These are phyloP conservation scores for Erebia palarica DNA, from an alignment of 2,888 invertebrate species.

Conservation along the genomic window DNA sequence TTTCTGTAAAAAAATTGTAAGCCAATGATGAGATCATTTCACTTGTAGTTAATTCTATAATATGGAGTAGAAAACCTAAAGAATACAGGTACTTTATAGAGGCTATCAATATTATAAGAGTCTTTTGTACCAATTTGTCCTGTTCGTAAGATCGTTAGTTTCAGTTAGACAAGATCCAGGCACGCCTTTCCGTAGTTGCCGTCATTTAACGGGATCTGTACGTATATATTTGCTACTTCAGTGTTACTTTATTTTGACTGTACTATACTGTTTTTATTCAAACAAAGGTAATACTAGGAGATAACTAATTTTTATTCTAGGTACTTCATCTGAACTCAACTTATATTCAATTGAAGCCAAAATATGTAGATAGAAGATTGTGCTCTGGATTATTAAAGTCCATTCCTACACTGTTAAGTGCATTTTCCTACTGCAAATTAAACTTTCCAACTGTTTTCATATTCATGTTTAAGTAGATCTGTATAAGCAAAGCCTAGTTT, in stretches of 20 bases:
- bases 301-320: too few relatives aligned
- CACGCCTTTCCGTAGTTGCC: conserved; percentile 64
- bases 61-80: neutral
- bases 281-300: neutral
- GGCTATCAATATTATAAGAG: conserved; percentile 16
- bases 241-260: conserved; percentile 12
- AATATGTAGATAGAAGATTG: too few relatives aligned
- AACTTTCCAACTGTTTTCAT: too few relatives aligned
- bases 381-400: too few relatives aligned
- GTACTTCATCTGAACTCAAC: too few relatives aligned
- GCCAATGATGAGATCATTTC: neutral
- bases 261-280: neutral
- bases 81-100: neutral
- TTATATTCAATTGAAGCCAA: too few relatives aligned
- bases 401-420: too few relatives aligned
- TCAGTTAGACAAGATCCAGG: conserved; percentile 55
- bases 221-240: conserved; percentile 16
- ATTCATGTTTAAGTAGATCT: too few relatives aligned
- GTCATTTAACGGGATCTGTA: conserved; percentile 49
- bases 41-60: neutral
- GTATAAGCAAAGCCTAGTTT: too few relatives aligned
- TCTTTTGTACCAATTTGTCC: conserved; percentile 35
- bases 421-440: too few relatives aligned
- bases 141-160: conserved; percentile 56
- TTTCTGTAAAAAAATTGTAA: neutral